Conservation (phyloP, 1,140 invertebrate genomes). For the Lepidurus apus region DNA sequence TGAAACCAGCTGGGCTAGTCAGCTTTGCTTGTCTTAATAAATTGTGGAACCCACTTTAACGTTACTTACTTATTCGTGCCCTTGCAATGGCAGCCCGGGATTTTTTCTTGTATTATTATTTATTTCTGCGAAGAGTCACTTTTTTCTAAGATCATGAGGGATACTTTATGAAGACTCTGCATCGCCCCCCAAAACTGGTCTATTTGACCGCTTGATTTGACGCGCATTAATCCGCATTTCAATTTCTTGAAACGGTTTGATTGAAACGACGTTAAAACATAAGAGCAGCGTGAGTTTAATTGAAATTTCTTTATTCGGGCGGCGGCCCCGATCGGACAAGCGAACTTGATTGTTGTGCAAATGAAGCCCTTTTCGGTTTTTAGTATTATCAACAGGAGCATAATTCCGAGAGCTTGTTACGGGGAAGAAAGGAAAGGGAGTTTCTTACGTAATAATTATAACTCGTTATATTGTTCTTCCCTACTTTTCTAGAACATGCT, state of each 20-base stretch:
- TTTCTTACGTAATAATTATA: too few species aligned
- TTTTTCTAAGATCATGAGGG: too few species aligned
- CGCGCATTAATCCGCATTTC: not conserved
- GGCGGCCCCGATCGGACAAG: not conserved
- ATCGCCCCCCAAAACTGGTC: not conserved
- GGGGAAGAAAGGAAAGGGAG: not conserved
- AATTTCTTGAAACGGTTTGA: not conserved
- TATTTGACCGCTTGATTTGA: not conserved
- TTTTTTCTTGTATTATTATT: not conserved
- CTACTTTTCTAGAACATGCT: too few species aligned
- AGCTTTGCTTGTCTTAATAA: conserved; percentile 1
- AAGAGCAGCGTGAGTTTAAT: conserved; percentile 17
- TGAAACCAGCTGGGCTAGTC: conserved; percentile 1
- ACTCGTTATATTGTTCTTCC: too few species aligned
- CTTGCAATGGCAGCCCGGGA: not conserved
- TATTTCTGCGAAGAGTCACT: not conserved
- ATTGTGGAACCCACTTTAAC: not conserved
- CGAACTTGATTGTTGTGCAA: conserved; percentile 7
- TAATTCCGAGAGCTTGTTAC: not conserved
- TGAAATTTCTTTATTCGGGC: conserved; percentile 11
- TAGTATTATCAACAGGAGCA: conserved; percentile 5
- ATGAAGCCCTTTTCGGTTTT: not conserved
- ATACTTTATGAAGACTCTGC: too few species aligned
- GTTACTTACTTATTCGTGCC: not conserved
- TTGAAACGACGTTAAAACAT: not conserved